These are phyloP conservation scores for Coreius guichenoti DNA, from an alignment of 2,797 vertebrate genomes.

Conservation along the genomic window DNA sequence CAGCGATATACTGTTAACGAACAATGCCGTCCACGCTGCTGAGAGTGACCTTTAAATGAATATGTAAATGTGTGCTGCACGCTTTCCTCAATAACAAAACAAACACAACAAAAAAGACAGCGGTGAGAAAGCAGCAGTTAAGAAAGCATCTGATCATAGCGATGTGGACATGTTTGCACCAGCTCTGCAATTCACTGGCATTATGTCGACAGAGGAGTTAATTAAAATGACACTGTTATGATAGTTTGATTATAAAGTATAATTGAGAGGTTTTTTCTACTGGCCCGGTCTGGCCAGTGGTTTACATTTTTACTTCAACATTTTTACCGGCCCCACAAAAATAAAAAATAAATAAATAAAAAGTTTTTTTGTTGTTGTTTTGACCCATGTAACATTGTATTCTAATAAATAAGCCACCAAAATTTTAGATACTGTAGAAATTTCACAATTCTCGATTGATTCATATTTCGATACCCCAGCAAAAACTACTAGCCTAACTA, in stretches of 20 bases:
- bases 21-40: neutral
- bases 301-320: too few relatives aligned
- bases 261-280: too few relatives aligned
- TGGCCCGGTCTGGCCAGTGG: neutral
- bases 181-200: neutral
- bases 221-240: too few relatives aligned
- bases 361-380: neutral
- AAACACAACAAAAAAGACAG: neutral
- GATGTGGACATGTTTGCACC: neutral
- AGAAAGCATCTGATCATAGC: neutral
- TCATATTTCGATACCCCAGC: too few relatives aligned
- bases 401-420: neutral
- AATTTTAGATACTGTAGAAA: neutral
- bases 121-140: neutral
- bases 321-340: neutral
- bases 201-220: neutral
- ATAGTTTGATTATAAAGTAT: too few relatives aligned
- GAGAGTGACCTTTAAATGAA: neutral
- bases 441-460: too few relatives aligned
- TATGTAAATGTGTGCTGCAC: neutral
- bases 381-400: neutral
- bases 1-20: neutral
- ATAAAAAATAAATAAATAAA: too few relatives aligned
- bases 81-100: neutral
- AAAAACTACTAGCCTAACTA: too few relatives aligned